Evolutionary conservation across 2,797 vertebrate species (phyloP), one percentile per base, ranked within the genome.

Genomic region (Sebastes ruberrimus): DNA sequence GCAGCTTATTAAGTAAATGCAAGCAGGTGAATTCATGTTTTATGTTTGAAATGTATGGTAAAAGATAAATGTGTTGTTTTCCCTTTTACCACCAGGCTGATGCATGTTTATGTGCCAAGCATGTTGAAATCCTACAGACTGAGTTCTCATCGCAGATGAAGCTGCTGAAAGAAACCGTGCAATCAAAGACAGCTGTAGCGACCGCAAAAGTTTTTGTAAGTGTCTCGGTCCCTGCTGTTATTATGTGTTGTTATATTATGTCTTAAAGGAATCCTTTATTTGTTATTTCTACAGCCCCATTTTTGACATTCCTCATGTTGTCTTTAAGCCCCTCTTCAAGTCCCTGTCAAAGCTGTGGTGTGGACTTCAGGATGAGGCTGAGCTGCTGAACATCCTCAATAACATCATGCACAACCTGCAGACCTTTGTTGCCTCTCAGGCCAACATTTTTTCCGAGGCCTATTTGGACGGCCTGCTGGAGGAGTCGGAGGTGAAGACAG

Each of bases 131-230:
- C 4, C 90, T 97, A 83, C 93, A 93, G 68, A 88, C 78, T 23
- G 94, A 98, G 27, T 87, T 99, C 27, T 85, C 20, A 22, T 86
- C 92, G 16, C 92, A 93, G 42, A 86, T 98, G 92, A 94, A 94
- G 60, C 76, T 91, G 59, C 49, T 99, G 66, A 96, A 93, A 88
- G 87, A 94, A 33, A 93, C 87, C 0, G 82, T 98, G 55, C 94
- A 92, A 16, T 71, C 95, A 32, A 97, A 95, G 88, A 85, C 81
- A 7, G 96, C 96, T 0, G 23, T 97, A 25, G 96, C 96, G 30
- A 96, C 96, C 4, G 90, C 93, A 22, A 93, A 95, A 2, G 97
- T 98, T 83, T 98, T 97, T 81, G 98, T 99, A 94, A 96, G 98
- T 96, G 82, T 5, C 46, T 1, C 9, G 20, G 27, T 30, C 42